These are phyloP conservation scores for Synergus laeviventris DNA, from an alignment of 2,888 invertebrate species.

Conservation along the genomic window DNA sequence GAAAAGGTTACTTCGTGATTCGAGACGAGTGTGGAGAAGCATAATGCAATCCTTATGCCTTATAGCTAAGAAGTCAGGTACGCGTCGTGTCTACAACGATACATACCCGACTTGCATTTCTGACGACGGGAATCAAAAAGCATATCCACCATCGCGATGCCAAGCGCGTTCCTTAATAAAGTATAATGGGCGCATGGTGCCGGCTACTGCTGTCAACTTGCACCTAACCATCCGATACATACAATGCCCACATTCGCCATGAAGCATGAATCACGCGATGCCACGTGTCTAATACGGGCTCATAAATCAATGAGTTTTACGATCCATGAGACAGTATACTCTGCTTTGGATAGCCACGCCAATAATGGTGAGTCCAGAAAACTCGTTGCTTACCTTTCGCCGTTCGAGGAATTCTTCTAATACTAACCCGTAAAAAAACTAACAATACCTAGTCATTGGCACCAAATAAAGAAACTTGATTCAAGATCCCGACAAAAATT, in stretches of 20 bases:
- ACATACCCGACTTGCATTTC: slow-evolving; percentile 53
- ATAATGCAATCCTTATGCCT: slow-evolving; percentile 45
- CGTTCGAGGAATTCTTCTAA: slow-evolving; percentile 33
- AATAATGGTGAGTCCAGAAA: slow-evolving; percentile 30
- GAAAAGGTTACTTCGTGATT: slow-evolving; percentile 46
- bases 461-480: slow-evolving; percentile 15
- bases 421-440: not conserved
- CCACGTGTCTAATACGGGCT: slow-evolving; percentile 64
- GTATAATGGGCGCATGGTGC: slow-evolving; percentile 66
- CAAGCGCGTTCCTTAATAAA: slow-evolving; percentile 68
- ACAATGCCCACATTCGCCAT: slow-evolving; percentile 57
- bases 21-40: slow-evolving; percentile 46
- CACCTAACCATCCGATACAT: slow-evolving; percentile 63
- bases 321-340: slow-evolving; percentile 44
- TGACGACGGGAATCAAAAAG: slow-evolving; percentile 47
- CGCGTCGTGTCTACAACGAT: slow-evolving; percentile 50
- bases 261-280: slow-evolving; percentile 62
- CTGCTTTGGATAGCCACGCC: slow-evolving; percentile 4
- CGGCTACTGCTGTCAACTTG: slow-evolving; percentile 58
- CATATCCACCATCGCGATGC: slow-evolving; percentile 49
- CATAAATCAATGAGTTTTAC: slow-evolving; percentile 61
- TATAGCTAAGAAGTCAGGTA: slow-evolving; percentile 38
- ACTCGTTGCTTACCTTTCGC: slow-evolving; percentile 24
- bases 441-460: not conserved
- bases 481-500: not conserved